Base-by-base conservation (phyloP, 2,113 vertebrate genomes). In the Zapus hudsonius region DNA sequence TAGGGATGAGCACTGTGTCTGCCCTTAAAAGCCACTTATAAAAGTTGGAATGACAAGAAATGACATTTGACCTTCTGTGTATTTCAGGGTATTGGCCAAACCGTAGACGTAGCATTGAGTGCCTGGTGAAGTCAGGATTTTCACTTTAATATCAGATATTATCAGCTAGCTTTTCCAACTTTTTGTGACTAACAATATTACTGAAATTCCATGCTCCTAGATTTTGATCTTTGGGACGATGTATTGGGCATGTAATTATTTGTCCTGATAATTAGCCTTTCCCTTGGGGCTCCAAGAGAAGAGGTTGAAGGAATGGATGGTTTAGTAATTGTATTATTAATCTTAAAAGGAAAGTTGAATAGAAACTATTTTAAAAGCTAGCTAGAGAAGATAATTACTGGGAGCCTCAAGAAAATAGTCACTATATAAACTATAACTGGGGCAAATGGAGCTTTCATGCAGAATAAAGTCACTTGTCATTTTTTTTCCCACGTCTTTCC, bases 341-440 rank as follows among this genome's bases (percentile, higher is more conserved):
- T 91, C 79, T 92, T 78, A 73, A 96, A 95, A 94, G 84, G 72
- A 78, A 92, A 95, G 79, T 93, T 89, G 74, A 95, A 72, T 96
- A 76, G 90, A 66, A 93, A 95, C 67, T 91, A 91, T 89, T 96
- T 96, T 92, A 64, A 92, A 96, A 95, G 87, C 90, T 90, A 79
- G 70, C 79, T 78, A 42, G 83, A 72, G 87, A 81, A 84, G 91
- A 55, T 96, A 93, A 92, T 96, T 96, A 74, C 82, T 80, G 55
- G 61, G 70, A 78, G 20, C 38, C 13, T 57, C 20, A 36, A 86
- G 70, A 84, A 93, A 55, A 73, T 96, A 92, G 92, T 95, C 89
- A 91, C 91, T 94, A 63, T 27, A 29, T 82, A n/a, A 63, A 79
- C 79, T 42, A 5, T 84, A 81, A 86, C 29, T 57, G 55, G 67